Base-by-base conservation (phyloP, 2,113 vertebrate genomes). In the Misgurnus mizolepis region DNA sequence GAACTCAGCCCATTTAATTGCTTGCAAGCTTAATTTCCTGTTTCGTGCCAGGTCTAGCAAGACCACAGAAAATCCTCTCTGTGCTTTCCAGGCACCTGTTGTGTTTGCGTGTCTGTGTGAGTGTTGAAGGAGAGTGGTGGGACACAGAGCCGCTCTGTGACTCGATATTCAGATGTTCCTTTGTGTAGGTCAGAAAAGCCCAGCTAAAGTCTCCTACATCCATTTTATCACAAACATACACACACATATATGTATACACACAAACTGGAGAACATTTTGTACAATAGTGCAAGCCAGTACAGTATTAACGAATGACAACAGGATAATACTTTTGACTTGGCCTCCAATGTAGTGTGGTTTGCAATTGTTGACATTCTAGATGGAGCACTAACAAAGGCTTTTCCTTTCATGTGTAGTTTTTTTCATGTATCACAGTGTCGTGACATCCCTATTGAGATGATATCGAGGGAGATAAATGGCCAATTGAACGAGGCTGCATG, bases 91-190 rank as follows among this genome's bases (percentile, higher is more conserved):
- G 6, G 73, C 75, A 77, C 75, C 75, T 77, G 75, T 77, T 78
- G 17, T 53, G 43, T 50, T 34, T 49, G 50, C 18, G 45, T 18
- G 67, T 50, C 27, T 34, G 34, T 43, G 12, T 53, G 43, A 62
- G 77, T 74, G 68, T 66, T 47, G 68, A 61, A 79, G 34, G 34
- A 80, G 61, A 58, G 64, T 58, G 74, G 67, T 58, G 53, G 27
- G 55, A 83, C 39, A 85, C 80, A 83, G 81, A 83, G 82, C 14
- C 17, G 47, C 79, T 85, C 79, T 85, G 81, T 85, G 79, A 67
- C 43, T 70, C 47, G 17, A 7, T 66, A 69, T 67, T 79, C 79
- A 85, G 79, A 81, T 71, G 84, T 85, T 73, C 62, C 84, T 85
- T 79, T 85, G 84, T 83, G 73, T 81, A 45, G 11, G 67, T 79